These are phyloP conservation scores for Cataglyphis rosenhaueri DNA, from an alignment of 2,888 invertebrate genomes.

Conservation along the genomic window DNA sequence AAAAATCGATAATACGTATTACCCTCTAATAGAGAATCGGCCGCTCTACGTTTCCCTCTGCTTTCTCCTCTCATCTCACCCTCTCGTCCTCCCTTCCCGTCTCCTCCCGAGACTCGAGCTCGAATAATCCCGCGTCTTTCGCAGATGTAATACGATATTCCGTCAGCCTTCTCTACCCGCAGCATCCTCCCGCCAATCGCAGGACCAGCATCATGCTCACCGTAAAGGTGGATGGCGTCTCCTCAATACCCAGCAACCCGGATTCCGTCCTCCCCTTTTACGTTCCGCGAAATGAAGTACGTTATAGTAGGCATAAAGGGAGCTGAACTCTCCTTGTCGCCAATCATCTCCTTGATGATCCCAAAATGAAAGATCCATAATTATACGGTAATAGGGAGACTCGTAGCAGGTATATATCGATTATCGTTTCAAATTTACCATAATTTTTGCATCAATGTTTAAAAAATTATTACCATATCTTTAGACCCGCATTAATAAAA, in stretches of 20 bases:
- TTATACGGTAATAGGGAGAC: not conserved
- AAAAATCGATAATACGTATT: slow-evolving; percentile 76
- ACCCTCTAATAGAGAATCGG: slow-evolving; percentile 74
- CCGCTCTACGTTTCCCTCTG: slow-evolving; percentile 55
- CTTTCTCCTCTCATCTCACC: slow-evolving; percentile 35
- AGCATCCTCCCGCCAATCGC: slow-evolving; percentile 28
- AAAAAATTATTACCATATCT: not conserved
- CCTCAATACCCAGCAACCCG: not conserved
- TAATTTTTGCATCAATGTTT: not conserved
- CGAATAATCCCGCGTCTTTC: slow-evolving; percentile 51
- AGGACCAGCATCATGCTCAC: slow-evolving; percentile 10
- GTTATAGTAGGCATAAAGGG: slow-evolving; percentile 2
- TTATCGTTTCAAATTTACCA: not conserved
- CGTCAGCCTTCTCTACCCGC: slow-evolving; percentile 27
- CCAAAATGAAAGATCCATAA: not conserved
- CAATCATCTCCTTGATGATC: slow-evolving; percentile 4
- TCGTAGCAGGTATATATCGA: not conserved
- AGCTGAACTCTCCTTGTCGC: not conserved
- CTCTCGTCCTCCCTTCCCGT: not conserved
- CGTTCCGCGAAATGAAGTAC: slow-evolving; percentile 8
- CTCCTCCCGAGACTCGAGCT: not conserved
- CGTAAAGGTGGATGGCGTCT: slow-evolving; percentile 33
- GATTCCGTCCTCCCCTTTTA: slow-evolving; percentile 16
- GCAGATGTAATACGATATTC: slow-evolving; percentile 62
- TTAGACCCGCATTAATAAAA: not conserved